A percentile compares a stretch with the other conserved stretches of the same genome.
Evolutionary conservation across 2,113 vertebrate genomes (phyloP).

Genomic region (Microtus ochrogaster): DNA sequence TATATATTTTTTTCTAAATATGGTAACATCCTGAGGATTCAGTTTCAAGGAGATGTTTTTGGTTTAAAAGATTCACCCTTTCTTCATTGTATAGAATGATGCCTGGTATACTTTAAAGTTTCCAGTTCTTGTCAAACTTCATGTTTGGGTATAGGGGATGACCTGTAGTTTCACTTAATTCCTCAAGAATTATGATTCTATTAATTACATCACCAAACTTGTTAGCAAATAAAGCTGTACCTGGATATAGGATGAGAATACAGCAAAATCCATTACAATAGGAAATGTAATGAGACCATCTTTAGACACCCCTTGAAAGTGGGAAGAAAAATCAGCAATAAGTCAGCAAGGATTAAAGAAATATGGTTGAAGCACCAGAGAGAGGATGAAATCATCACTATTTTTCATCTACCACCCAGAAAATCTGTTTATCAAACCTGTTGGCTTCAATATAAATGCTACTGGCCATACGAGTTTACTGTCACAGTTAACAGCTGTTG

Average conservation of each 20-base stretch:
- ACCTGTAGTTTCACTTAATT: not conserved
- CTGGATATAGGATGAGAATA: not conserved
- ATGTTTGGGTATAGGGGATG: accelerated
- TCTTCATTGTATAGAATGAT: not conserved
- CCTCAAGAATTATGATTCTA: not conserved
- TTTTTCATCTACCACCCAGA: not conserved
- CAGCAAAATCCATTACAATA: not conserved
- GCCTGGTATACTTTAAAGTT: not conserved
- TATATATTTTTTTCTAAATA: not conserved
- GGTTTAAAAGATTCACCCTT: not conserved
- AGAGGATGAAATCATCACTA: not conserved
- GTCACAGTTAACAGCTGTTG: constrained; percentile 64
- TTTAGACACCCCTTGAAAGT: not conserved
- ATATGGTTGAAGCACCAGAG: not conserved
- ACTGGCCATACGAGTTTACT: constrained; percentile 47
- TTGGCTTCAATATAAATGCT: constrained; percentile 59
- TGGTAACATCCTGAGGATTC: not conserved
- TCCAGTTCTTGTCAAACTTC: not conserved
- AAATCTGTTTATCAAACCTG: constrained; percentile 45
- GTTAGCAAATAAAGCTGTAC: not conserved
- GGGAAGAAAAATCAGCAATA: not conserved
- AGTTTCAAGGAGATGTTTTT: constrained; percentile 20
- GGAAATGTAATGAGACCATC: not conserved
- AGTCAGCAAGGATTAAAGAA: constrained; percentile 3
- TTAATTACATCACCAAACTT: not conserved